A percentile compares a stretch with the other conserved stretches of the same genome.
phyloP scores from a whole-genome alignment of 2,113 vertebrate genomes.

The Danio rerio region DNA sequence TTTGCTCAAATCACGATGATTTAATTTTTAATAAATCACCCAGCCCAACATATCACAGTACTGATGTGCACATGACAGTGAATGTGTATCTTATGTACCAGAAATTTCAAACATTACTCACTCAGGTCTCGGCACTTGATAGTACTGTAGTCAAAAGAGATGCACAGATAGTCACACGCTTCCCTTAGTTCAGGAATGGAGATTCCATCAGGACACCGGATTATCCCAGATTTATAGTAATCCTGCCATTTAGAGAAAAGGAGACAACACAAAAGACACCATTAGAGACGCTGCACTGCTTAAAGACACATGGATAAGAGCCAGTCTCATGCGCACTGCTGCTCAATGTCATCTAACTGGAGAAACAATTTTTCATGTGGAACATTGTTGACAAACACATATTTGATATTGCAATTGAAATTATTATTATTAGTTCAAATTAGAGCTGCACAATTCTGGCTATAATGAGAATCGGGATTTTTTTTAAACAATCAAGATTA shows the following conservation, averaged over 20 bases:
- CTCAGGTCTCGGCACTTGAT: constrained; percentile 99
- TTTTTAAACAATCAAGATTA: no score
- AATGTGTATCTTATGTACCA: no score
- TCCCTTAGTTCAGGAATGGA: constrained; percentile 98
- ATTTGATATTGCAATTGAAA: no score
- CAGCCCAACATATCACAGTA: no score
- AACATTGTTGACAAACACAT: no score
- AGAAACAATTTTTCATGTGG: no score
- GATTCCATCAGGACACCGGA: constrained; percentile 98
- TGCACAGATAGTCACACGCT: constrained; percentile 98
- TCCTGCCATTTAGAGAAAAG: constrained; percentile 80
- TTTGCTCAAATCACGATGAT: no score
- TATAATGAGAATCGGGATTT: no score
- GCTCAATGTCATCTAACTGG: not conserved
- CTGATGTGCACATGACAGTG: no score
- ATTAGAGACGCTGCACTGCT: constrained; percentile 55
- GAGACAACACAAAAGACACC: constrained; percentile 47
- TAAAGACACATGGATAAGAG: constrained; percentile 9
- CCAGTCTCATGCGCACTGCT: not conserved
- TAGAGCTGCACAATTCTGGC: no score
- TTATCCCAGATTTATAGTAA: constrained; percentile 99
- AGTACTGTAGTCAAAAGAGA: constrained; percentile 98
- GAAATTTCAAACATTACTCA: constrained; percentile 77
- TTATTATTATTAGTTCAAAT: no score
- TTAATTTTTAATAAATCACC: no score